phyloP scores from a whole-genome alignment of 2,888 invertebrate genomes.

The Oxyscelio sp. region DNA sequence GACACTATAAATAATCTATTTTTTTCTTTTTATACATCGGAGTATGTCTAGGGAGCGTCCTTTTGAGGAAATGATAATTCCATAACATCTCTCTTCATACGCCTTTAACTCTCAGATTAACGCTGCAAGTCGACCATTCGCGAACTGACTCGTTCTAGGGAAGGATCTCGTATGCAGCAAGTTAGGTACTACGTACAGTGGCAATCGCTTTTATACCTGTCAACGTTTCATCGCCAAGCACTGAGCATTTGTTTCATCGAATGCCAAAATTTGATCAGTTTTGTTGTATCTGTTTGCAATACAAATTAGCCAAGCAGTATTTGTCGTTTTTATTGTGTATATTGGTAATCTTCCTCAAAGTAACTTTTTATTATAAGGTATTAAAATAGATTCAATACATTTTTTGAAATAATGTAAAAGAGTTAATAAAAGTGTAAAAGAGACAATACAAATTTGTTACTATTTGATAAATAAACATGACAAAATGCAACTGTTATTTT shows the following conservation, averaged over 20 bases:
- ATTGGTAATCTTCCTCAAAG: too few relatives aligned
- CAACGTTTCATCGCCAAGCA: constrained; percentile 48
- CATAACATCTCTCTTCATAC: constrained; percentile 39
- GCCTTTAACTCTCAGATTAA: constrained; percentile 53
- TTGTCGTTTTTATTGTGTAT: too few relatives aligned
- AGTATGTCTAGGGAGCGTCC: constrained; percentile 53
- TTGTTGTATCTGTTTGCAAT: too few relatives aligned
- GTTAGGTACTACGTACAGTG: constrained; percentile 48
- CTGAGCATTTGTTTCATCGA: constrained; percentile 48
- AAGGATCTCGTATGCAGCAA: constrained; percentile 49
- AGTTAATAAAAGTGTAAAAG: too few relatives aligned
- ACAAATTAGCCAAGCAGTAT: too few relatives aligned
- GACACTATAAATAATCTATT: constrained; percentile 60
- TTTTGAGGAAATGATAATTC: constrained; percentile 57
- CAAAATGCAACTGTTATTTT: too few relatives aligned
- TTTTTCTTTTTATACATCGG: constrained; percentile 50
- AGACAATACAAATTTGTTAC: too few relatives aligned
- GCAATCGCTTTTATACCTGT: constrained; percentile 16
- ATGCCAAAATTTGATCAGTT: constrained; percentile 36
- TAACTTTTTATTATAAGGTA: too few relatives aligned
- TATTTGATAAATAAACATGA: too few relatives aligned
- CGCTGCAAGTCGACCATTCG: constrained; percentile 42
- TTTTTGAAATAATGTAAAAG: too few relatives aligned
- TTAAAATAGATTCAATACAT: too few relatives aligned
- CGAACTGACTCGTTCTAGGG: constrained; percentile 29